Conservation (phyloP, 2,888 invertebrate species). For the Leptodirus hochenwartii region DNA sequence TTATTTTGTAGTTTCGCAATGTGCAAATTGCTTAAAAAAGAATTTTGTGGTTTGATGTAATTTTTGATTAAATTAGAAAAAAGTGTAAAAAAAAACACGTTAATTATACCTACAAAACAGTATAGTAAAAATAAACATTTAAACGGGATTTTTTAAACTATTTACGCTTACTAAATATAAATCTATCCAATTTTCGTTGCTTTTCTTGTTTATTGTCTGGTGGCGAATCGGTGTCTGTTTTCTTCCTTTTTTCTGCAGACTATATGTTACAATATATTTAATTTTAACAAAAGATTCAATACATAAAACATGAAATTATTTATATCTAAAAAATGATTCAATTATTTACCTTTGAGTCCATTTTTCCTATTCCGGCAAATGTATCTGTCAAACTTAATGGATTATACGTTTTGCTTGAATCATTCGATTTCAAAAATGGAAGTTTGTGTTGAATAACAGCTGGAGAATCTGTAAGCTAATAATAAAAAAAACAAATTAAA, state of each 20-base stretch:
- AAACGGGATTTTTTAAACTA: conserved; percentile 4
- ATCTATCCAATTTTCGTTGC: conserved; percentile 29
- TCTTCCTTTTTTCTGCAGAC: conserved; percentile 21
- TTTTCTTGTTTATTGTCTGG: conserved; percentile 25
- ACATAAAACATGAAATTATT: neutral
- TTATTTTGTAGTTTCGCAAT: too few relatives aligned
- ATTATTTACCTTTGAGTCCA: conserved; percentile 12
- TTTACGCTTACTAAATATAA: conserved; percentile 21
- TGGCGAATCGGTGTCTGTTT: conserved; percentile 19
- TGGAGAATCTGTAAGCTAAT: too few relatives aligned
- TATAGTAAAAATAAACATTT: too few relatives aligned
- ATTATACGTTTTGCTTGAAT: conserved; percentile 15
- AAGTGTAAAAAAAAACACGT: conserved; percentile 5
- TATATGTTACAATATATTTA: conserved; percentile 5
- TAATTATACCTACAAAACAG: too few relatives aligned
- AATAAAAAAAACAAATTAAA: too few relatives aligned
- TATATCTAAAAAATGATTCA: neutral
- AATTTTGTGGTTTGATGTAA: conserved; percentile 9
- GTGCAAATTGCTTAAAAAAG: conserved; percentile 29
- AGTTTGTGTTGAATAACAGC: too few relatives aligned
- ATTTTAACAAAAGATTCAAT: neutral
- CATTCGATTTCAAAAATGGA: too few relatives aligned
- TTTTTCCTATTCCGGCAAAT: conserved; percentile 19
- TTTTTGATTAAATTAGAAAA: conserved; percentile 5
- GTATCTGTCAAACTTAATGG: conserved; percentile 23